Base-by-base conservation (phyloP, 2,888 invertebrate genomes). In the Dyspetes luteomarginatus region DNA sequence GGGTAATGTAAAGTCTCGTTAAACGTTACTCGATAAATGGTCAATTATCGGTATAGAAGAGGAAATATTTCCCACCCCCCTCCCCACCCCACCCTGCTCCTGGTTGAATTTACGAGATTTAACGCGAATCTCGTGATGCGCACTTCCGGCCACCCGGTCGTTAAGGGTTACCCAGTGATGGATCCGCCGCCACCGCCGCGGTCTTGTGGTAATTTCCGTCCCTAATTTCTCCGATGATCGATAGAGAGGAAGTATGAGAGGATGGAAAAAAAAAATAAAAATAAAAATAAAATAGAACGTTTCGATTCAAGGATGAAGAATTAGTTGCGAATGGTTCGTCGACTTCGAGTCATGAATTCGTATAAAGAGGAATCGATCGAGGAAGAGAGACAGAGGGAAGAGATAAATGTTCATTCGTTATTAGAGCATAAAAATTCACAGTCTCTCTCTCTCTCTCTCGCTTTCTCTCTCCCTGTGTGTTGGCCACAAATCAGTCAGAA, bases 401-500 rank as follows among this genome's bases (percentile, higher is more conserved):
- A n/a, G n/a, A n/a, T n/a, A 48, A 5, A 48, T 48, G 5, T 48
- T 5, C 5, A 9, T 67, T 41, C 36, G 19, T 26, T 26, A 56
- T 26, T 7, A 41, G n/a, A 30, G 9, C 30, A 56, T 41, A 12
- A 45, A 19, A 22, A 36, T 60, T 17, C 5, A 2, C 4, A 15
- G 15, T 15, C 48, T 3, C 15, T 48, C 48, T 48, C 5, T 48
- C 48, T 48, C 48, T 48, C 48, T 15, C 17, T 48, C 15, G n/a
- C 3, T 48, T 15, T 48, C 48, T 17, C 4, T 48, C 48, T n/a
- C 7, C 22, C 26, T 9, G 22, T 36, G 12, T 67, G 36, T 52
- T 50, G 45, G 68, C 68, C 76, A 73, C 76, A 81, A 77, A 81
- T 77, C 73, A 73, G 81, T 77, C 64, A 58, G 43, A 64, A 69